phyloP scores from a whole-genome alignment of 2,888 invertebrate species.

The Thereva unica region DNA sequence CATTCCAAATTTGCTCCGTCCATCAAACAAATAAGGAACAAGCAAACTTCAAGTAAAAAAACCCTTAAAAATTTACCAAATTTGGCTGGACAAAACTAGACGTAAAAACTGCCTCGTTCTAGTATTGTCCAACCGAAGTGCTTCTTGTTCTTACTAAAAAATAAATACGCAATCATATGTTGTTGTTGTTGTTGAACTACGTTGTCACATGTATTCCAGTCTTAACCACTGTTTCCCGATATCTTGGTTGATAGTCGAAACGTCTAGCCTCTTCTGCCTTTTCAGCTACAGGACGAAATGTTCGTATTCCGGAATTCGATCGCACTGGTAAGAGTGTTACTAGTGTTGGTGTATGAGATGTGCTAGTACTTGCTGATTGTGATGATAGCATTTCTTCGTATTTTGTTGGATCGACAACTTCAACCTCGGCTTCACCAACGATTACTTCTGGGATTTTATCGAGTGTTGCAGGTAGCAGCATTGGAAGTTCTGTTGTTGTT shows the following conservation, averaged over 20 bases:
- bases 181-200: slow-evolving; percentile 19
- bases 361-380: slow-evolving; percentile 45
- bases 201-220: slow-evolving; percentile 54
- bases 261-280: slow-evolving; percentile 51
- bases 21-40: slow-evolving; percentile 13
- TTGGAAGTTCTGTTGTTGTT: slow-evolving; percentile 5
- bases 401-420: slow-evolving; percentile 57
- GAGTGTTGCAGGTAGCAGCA: slow-evolving; percentile 16
- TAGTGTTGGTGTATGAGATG: slow-evolving; percentile 55
- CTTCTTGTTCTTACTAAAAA: not conserved
- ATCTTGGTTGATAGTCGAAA: slow-evolving; percentile 43
- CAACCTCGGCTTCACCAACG: slow-evolving; percentile 58
- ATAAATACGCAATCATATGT: not conserved
- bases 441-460: slow-evolving; percentile 48
- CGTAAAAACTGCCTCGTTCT: slow-evolving; percentile 5
- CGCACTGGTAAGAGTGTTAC: slow-evolving; percentile 76
- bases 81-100: slow-evolving; percentile 7
- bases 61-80: not conserved
- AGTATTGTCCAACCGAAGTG: slow-evolving; percentile 1
- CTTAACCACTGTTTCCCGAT: slow-evolving; percentile 52
- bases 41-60: slow-evolving; percentile 8
- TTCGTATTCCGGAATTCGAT: slow-evolving; percentile 78
- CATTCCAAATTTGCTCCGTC: slow-evolving; percentile 14
- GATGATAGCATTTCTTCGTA: slow-evolving; percentile 58
- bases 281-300: slow-evolving; percentile 64